Evolutionary conservation across 2,797 vertebrate species (phyloP).

Genomic region (Morelia viridis): DNA sequence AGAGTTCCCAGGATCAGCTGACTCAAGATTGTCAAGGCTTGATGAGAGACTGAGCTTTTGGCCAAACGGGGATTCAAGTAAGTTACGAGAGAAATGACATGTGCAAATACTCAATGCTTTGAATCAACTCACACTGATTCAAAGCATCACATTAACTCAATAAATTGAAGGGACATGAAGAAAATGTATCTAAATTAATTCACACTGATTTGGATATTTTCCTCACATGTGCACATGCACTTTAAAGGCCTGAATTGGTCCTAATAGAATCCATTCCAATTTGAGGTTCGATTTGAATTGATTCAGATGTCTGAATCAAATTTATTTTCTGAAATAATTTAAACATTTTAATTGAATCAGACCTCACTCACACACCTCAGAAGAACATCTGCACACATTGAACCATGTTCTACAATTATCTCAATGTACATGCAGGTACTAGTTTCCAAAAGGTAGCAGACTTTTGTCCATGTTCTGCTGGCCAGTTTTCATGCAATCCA

Average conservation of each 20-base stretch:
- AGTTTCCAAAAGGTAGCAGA: not conserved
- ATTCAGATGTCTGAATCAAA: not conserved
- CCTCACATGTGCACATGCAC: not conserved
- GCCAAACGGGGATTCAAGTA: not conserved
- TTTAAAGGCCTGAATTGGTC: not conserved
- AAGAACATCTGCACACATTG: not conserved
- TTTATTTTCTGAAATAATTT: not conserved
- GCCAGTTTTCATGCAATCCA: not conserved
- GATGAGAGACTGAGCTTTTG: constrained; percentile 22
- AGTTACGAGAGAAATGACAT: not conserved
- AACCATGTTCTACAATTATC: not conserved
- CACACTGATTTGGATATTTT: not conserved
- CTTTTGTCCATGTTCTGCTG: not conserved
- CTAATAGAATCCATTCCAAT: not conserved
- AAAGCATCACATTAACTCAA: not conserved
- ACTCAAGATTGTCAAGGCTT: not conserved
- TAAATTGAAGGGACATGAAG: not conserved
- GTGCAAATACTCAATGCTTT: not conserved
- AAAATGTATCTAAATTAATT: not conserved
- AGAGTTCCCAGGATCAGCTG: not conserved
- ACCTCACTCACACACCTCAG: not conserved
- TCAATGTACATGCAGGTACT: not conserved
- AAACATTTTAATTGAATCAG: not conserved
- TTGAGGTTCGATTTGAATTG: not conserved
- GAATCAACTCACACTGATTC: not conserved